Conservation (phyloP, 2,113 vertebrate species). For the Siniperca chuatsi region DNA sequence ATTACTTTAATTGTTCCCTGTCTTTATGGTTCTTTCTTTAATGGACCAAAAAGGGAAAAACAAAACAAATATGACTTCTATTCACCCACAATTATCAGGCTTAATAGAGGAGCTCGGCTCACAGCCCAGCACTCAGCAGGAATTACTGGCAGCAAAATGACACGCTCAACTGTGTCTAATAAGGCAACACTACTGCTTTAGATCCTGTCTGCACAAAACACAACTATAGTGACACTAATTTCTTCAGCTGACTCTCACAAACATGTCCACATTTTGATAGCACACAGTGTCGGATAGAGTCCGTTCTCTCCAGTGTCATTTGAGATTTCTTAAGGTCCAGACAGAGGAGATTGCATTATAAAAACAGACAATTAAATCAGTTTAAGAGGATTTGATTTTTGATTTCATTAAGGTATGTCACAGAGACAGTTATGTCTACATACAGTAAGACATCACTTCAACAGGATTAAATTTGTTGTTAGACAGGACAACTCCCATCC, state of each 20-base stretch:
- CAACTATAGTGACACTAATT: conserved; percentile 17
- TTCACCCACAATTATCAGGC: conserved; percentile 52
- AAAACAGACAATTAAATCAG: conserved; percentile 19
- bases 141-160: conserved; percentile 60
- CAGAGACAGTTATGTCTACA: not conserved
- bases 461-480: not conserved
- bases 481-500: not conserved
- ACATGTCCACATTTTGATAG: conserved; percentile 6
- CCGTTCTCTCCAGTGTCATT: not conserved
- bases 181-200: conserved; percentile 34
- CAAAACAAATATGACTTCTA: conserved; percentile 47
- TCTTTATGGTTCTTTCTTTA: conserved; percentile 33
- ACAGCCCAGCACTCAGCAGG: conserved; percentile 58
- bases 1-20: conserved; percentile 38
- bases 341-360: not conserved
- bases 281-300: not conserved
- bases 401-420: not conserved
- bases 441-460: not conserved
- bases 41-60: conserved; percentile 54
- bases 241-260: conserved; percentile 24
- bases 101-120: conserved; percentile 47
- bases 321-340: not conserved
- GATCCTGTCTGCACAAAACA: conserved; percentile 33
- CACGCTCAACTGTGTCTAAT: conserved; percentile 50
- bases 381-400: not conserved